Percentiles rank a stretch among this genome's conserved stretches.
Conservation (phyloP, 2,113 vertebrate species). For the Thermophis baileyi region DNA sequence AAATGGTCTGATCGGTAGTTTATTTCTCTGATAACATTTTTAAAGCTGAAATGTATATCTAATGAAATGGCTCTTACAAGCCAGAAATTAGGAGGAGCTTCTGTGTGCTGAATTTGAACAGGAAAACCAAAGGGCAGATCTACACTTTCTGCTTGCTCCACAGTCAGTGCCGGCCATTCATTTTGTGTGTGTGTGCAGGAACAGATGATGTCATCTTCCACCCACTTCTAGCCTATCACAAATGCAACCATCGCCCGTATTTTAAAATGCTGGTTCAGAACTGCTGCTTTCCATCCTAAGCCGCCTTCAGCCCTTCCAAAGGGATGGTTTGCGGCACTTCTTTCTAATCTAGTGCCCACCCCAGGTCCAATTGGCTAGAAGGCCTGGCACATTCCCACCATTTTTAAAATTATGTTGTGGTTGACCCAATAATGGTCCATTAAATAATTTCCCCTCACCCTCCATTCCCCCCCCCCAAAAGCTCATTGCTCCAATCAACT, state of each 20-base stretch:
- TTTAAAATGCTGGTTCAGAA: not conserved
- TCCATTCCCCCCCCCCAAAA: not conserved
- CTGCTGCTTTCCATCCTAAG: not conserved
- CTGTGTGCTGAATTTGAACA: not conserved
- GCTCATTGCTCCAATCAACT: not conserved
- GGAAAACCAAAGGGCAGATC: not conserved
- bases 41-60: not conserved
- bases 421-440: not conserved
- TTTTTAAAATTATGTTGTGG: not conserved
- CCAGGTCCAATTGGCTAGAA: not conserved
- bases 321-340: not conserved
- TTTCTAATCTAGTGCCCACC: not conserved
- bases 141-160: not conserved
- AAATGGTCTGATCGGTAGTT: not conserved
- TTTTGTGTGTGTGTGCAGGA: not conserved
- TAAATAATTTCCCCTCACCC: not conserved
- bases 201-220: not conserved
- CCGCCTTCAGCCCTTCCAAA: not conserved
- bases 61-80: not conserved
- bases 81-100: not conserved
- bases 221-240: not conserved
- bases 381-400: not conserved
- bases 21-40: slow-evolving; percentile 6
- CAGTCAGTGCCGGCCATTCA: not conserved
- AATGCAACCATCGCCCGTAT: not conserved